A percentile compares a stretch with the other conserved stretches of the same genome.
phyloP scores from a whole-genome alignment of 1,140 invertebrate genomes.

The Cotesia chilonis region DNA sequence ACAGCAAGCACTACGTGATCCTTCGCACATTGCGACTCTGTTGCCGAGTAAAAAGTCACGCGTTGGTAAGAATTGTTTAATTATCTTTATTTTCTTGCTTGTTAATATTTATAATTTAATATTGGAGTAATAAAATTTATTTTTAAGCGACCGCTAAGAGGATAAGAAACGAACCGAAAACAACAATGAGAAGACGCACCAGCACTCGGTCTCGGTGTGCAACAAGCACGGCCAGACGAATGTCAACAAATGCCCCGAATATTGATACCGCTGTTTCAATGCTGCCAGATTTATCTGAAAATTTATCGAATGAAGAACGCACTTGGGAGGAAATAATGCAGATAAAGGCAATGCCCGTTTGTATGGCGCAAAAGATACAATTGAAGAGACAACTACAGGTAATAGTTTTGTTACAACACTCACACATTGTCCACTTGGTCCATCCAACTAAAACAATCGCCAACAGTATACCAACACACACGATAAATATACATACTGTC shows the following conservation, averaged over 20 bases:
- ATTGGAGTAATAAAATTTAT: constrained; percentile 18
- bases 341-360: constrained; percentile 83
- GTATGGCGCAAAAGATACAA: constrained; percentile 82
- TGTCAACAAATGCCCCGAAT: constrained; percentile 69
- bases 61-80: constrained; percentile 66
- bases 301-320: constrained; percentile 81
- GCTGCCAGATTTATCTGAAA: constrained; percentile 80
- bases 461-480: no score
- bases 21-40: constrained; percentile 76
- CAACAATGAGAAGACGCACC: constrained; percentile 70
- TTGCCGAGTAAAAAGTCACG: constrained; percentile 80
- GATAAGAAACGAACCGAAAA: constrained; percentile 64
- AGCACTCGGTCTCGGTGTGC: constrained; percentile 70
- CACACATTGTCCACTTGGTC: constrained; percentile 31
- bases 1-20: constrained; percentile 73
- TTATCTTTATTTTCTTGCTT: background rate
- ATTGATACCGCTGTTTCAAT: constrained; percentile 76
- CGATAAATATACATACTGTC: no score
- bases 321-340: constrained; percentile 88
- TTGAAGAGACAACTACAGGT: constrained; percentile 81
- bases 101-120: background rate
- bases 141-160: constrained; percentile 66
- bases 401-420: constrained; percentile 38
- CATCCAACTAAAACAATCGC: background rate
- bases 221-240: constrained; percentile 69